Base-by-base conservation (phyloP, 2,888 invertebrate species). In the Nebria brevicollis region DNA sequence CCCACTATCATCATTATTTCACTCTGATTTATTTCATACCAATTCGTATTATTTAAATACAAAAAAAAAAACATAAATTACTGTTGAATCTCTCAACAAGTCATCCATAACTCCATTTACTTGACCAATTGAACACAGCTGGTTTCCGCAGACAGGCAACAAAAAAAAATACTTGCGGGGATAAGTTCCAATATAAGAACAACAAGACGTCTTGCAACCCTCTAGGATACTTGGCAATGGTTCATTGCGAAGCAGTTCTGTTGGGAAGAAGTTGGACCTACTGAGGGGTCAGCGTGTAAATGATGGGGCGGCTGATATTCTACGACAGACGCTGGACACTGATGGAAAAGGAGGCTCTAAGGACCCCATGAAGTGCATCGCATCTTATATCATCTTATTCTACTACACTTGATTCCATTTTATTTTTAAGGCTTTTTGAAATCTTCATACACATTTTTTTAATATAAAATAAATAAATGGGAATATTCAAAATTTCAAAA, bases 301-400 rank as follows among this genome's bases (percentile, higher is more conserved):
- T 70, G 70, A 70, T 70, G 20, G 70, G 70, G 70, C 70, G 70
- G 70, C 34, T 6, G 70, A 70, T 70, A 70, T 70, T 70, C 34
- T 34, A 70, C 70, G 70, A 70, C 26, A 70, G 26, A 25, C 70
- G 66, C 77, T 77, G 77, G 77, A 77, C 77, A 77, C 72, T 77
- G 77, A 77, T 77, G 77, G 77, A 77, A 54, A 34, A 68, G 77
- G 11, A 70, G 7, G 26, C 70, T 70, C 25, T 70, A 34, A 15
- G 25, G 70, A 70, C n/a, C 54, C 13, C 54, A 13, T 13, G 11
- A 54, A 54, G 54, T 54, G 54, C 54, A 54, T 54, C 54, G 54
- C 54, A 3, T 54, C 54, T 54, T 54, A 54, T 13, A 5, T 8
- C 54, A 54, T 54, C 54, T 54, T 54, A 54, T 13, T 6, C 54